phyloP scores from a whole-genome alignment of 2,113 vertebrate species.

The Myiagra hebetior region DNA sequence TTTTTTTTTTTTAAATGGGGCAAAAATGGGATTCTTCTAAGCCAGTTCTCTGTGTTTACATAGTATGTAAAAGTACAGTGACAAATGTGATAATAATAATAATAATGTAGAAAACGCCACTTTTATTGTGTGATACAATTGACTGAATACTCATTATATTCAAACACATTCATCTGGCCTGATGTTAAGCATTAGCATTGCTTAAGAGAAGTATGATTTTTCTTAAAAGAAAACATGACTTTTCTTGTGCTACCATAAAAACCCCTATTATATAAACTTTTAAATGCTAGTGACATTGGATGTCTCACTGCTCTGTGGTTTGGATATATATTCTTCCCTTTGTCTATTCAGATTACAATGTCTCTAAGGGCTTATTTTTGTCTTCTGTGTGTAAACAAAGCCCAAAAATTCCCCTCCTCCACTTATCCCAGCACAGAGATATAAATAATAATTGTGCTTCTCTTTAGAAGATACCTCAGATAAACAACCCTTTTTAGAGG shows the following conservation, averaged over 20 bases:
- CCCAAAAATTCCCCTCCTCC: accelerated
- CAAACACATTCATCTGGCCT: background rate
- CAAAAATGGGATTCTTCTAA: background rate
- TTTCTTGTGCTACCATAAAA: background rate
- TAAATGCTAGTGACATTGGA: background rate
- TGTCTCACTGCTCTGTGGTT: background rate
- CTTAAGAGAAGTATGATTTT: background rate
- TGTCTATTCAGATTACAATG: background rate
- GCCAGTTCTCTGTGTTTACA: background rate
- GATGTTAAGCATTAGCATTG: background rate
- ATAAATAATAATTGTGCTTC: background rate
- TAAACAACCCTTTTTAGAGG: background rate
- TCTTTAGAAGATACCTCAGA: background rate
- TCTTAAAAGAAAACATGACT: background rate
- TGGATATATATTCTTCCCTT: background rate
- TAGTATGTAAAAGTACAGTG: background rate
- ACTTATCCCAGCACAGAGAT: background rate
- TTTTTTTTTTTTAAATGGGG: background rate
- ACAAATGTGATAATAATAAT: background rate
- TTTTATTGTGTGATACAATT: background rate
- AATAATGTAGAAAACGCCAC: background rate
- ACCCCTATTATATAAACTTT: background rate
- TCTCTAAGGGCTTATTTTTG: background rate
- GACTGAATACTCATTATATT: background rate
- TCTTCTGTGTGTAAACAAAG: background rate